Base-by-base conservation (phyloP, 37 sponge, comb jelly and placozoan genomes). In the Theonella swinhoei region DNA sequence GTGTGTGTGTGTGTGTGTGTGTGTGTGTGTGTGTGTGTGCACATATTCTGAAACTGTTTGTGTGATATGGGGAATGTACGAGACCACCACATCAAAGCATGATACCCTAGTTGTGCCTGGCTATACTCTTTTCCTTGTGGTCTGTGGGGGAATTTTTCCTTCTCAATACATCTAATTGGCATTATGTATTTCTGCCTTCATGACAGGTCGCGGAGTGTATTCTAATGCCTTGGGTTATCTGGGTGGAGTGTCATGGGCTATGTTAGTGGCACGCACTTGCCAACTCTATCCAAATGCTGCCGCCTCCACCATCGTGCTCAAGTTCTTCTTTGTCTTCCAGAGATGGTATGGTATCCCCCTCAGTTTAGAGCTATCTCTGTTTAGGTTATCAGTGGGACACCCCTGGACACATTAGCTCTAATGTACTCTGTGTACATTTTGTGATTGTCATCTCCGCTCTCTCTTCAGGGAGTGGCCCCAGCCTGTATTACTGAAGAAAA, bases 161-260 rank as follows among this genome's bases (percentile, higher is more conserved):
- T 11, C 24, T 73, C 26, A 38, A 2, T 33, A 31, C 60, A 58
- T 58, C 60, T 20, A 19, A 11, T 58, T 58, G 11, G 60, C 60
- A 20, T 19, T 58, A 58, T 31, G 37, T n/a, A 66, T 31, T 66
- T 66, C 68, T 30, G 19, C 33, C 28, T 29, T 34, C 54, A n/a
- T n/a, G n/a, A 0, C 70, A 96, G 97, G 84, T 31, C 85, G 99
- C n/a, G 99, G 98, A 9, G 79, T 95, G 17, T 99, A 99, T 67
- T 93, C 94, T 58, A 99, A 99, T 87, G 91, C 89, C 32, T 83
- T 99, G 72, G 99, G 99, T 0, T 99, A 92, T 68, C 81, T 99
- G 31, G 99, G 99, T 2, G 99, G 99, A 20, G 99, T 99, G 62
- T 99, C 99, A 17, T 99, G 99, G 99, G 97, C 99, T 29, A 99